A percentile compares a stretch with the other conserved stretches of the same genome.
Evolutionary conservation across 2,113 vertebrate genomes (phyloP).

Genomic region (Dascyllus trimaculatus): DNA sequence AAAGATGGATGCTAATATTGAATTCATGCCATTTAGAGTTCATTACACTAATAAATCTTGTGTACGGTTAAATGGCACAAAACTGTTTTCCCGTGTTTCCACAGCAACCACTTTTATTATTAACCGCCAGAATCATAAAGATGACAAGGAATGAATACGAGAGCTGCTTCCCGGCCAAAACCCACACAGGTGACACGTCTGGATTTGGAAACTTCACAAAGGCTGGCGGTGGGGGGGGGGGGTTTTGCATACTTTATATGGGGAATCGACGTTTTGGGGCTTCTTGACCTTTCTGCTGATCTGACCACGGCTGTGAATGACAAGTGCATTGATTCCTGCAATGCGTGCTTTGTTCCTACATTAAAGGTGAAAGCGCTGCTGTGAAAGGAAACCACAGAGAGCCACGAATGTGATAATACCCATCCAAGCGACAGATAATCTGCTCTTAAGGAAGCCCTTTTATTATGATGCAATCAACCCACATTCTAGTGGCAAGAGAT

Average conservation of each 20-base stretch:
- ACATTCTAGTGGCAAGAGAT: not conserved
- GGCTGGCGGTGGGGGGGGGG: not conserved
- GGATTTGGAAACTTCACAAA: constrained; percentile 27
- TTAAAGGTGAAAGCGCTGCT: constrained; percentile 57
- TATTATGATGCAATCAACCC: no score
- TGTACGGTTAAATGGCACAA: constrained; percentile 44
- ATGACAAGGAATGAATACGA: constrained; percentile 41
- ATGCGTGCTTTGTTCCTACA: constrained; percentile 50
- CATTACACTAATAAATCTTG: constrained; percentile 70
- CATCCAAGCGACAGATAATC: not conserved
- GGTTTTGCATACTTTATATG: constrained; percentile 55
- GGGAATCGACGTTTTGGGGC: constrained; percentile 64
- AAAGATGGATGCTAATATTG: constrained; percentile 71
- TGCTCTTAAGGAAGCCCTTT: no score
- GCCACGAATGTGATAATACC: not conserved
- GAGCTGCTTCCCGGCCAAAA: constrained; percentile 12
- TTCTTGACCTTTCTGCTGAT: constrained; percentile 75
- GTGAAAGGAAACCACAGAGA: constrained; percentile 12
- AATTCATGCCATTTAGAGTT: constrained; percentile 67
- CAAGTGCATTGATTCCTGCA: constrained; percentile 72
- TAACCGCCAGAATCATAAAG: constrained; percentile 11
- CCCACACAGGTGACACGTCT: constrained; percentile 24
- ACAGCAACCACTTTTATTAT: constrained; percentile 46
- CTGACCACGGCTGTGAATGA: constrained; percentile 76
- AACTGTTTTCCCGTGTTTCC: constrained; percentile 55